Percentiles rank a stretch among this genome's conserved stretches.
Evolutionary conservation across 2,797 vertebrate genomes (phyloP).

Genomic region (Picus viridis): DNA sequence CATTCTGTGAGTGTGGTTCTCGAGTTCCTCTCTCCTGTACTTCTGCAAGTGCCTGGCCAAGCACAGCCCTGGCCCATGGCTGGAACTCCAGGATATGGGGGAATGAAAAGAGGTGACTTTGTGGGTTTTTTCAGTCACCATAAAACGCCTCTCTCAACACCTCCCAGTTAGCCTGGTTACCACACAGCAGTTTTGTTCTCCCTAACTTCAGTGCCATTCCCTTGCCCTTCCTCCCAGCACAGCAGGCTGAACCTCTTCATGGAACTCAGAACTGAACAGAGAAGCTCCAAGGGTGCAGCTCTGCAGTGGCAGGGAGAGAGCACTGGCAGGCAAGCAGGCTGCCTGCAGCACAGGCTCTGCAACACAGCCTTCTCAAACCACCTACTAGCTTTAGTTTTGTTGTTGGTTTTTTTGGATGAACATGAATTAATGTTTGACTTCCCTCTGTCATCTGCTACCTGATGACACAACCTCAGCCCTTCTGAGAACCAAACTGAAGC

Average conservation of each 20-base stretch:
- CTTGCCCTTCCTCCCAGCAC: neutral
- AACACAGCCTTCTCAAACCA: neutral
- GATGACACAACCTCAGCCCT: neutral
- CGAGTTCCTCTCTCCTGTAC: neutral
- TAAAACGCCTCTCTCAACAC: accelerated
- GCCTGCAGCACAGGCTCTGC: neutral
- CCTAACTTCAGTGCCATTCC: neutral
- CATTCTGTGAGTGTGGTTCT: too few species aligned
- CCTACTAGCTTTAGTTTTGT: neutral
- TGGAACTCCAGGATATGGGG: accelerated
- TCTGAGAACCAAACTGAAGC: too few species aligned
- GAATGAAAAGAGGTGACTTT: accelerated
- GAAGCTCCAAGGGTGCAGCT: neutral
- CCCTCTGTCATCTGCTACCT: neutral
- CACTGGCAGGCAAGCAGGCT: accelerated
- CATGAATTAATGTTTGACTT: neutral
- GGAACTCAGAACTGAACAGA: neutral
- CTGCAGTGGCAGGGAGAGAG: neutral
- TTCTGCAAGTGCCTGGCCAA: neutral
- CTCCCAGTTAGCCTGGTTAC: accelerated
- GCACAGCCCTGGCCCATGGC: accelerated
- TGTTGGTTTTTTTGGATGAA: neutral
- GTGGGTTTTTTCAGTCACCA: neutral
- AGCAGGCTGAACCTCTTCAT: neutral
- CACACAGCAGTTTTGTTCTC: neutral